Conservation (phyloP, 2,797 vertebrate species). For the Morelia viridis region DNA sequence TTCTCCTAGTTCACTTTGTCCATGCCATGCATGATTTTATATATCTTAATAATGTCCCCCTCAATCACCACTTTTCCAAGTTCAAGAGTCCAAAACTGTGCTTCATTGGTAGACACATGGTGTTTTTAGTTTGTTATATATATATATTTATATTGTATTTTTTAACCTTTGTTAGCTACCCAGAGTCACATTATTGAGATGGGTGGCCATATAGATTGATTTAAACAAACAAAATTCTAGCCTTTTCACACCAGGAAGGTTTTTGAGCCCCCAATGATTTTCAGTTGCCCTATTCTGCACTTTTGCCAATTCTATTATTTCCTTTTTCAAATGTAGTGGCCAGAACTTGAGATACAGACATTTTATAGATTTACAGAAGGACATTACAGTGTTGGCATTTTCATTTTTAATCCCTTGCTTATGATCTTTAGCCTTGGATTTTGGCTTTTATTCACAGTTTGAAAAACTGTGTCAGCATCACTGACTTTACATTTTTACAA, state of each 20-base stretch:
- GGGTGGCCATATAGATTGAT: background rate
- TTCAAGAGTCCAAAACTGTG: background rate
- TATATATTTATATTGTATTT: background rate
- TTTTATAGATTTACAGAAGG: conserved; percentile 14
- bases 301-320: background rate
- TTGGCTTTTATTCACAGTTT: background rate
- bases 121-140: background rate
- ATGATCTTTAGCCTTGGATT: background rate
- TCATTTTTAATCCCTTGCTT: background rate
- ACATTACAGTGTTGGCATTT: background rate
- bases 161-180: background rate
- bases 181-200: background rate
- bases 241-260: background rate
- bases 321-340: background rate
- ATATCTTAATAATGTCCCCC: background rate
- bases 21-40: background rate
- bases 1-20: no score
- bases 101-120: background rate
- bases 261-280: background rate
- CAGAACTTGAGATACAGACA: background rate
- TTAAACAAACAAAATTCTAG: background rate
- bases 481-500: background rate
- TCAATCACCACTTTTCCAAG: background rate
- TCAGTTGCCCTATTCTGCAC: background rate
- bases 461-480: background rate